Base-by-base conservation (phyloP, 2,797 vertebrate species). In the Eospalax fontanierii region DNA sequence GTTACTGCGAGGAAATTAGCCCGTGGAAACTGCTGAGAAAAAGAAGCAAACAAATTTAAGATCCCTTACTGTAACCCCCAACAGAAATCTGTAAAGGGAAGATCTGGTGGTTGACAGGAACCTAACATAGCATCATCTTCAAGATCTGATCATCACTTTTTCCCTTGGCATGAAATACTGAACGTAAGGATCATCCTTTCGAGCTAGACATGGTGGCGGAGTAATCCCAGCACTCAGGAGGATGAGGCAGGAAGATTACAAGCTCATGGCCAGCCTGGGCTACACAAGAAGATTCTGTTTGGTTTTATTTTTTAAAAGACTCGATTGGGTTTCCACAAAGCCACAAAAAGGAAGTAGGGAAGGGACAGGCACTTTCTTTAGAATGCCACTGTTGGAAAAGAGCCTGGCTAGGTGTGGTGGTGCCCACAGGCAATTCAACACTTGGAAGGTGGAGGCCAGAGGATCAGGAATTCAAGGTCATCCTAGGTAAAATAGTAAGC, bases 21-120 rank as follows among this genome's bases (percentile, higher is more conserved):
- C 24, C 12, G 66, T 46, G 38, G 57, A 90, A 63, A 85, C 38
- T 68, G 12, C 26, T 75, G 70, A 65, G 15, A 84, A 70, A 87
- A 76, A 95, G 21, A 87, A 89, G 28, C 22, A 83, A 84, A 74
- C 50, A 70, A 79, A 70, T 43, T 24, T 43, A 18, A 65, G 71
- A 68, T 65, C 35, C 65, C 61, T 28, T 28, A 40, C 19, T 65
- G 33, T 46, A 66, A 65, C 66, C 46, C 66, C 63, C 1, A 30
- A 57, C 46, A 82, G 8, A 83, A 59, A 81, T 89, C 30, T 78
- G 18, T 50, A 74, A 50, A 50, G 70, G n/a, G 16, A 78, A 59
- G 35, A 50, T 22, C n/a, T n/a, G 38, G 38, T 18, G 18, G 28
- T 18, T 92, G 73, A 22, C 76, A 87, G 76, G 50, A 87, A 28